Evolutionary conservation across 2,113 vertebrate species (phyloP).

Genomic region (Pelodiscus sinensis): DNA sequence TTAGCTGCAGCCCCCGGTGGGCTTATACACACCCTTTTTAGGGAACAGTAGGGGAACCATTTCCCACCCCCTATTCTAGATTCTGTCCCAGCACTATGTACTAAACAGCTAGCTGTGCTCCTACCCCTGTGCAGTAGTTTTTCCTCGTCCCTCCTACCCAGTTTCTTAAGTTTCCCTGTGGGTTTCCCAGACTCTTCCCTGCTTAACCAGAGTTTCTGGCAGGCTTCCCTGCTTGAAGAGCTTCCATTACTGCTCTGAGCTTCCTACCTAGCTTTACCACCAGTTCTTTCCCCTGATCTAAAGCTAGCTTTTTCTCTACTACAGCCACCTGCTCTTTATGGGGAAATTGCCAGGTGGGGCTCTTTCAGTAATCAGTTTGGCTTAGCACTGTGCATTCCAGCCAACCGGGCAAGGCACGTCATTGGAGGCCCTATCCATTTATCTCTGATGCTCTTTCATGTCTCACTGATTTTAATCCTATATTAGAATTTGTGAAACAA

Average conservation of each 20-base stretch:
- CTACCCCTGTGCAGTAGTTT: neutral
- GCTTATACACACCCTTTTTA: neutral
- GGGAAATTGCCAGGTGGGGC: too few relatives aligned
- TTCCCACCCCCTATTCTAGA: neutral
- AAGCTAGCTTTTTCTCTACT: too few relatives aligned
- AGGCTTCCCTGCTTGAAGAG: too few relatives aligned
- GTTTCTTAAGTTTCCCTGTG: neutral
- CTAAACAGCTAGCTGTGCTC: neutral
- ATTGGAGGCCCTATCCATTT: neutral
- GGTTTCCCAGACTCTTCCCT: neutral
- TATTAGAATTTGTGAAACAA: neutral
- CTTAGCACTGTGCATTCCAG: too few relatives aligned
- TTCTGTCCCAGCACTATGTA: neutral
- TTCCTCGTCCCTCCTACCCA: neutral
- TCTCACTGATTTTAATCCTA: neutral
- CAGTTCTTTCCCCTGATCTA: too few relatives aligned
- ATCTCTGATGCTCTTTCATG: neutral
- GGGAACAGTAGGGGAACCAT: neutral
- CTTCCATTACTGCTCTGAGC: too few relatives aligned
- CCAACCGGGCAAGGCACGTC: too few relatives aligned
- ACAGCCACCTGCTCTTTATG: too few relatives aligned
- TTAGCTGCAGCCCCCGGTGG: neutral
- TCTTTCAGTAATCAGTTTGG: too few relatives aligned
- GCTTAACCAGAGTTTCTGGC: neutral
- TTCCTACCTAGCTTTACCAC: too few relatives aligned